Base-by-base conservation (phyloP, 1,140 invertebrate species). In the Euschistus heros region DNA sequence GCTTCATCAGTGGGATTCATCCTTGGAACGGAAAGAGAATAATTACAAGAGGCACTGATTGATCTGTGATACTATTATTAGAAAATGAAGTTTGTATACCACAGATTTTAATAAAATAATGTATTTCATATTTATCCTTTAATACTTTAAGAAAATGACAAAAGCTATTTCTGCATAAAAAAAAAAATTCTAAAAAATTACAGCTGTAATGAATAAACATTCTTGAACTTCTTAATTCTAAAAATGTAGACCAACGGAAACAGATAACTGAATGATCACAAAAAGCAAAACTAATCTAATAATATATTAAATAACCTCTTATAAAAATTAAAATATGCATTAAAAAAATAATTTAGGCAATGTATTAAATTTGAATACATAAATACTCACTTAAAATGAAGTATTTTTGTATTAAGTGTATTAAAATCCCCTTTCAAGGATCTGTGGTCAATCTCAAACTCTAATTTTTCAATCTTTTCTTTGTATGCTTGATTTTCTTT, bases 1-100 rank as follows among this genome's bases (percentile, higher is more conserved):
- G 86, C 87, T 61, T 84, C 76, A 0, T 83, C 77, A 2, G 87
- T 79, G 0, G 92, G 92, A 78, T 95, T 94, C 64, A 85, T 82
- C 54, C 74, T 91, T 82, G 55, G 88, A 26, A 24, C 10, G 8
- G 33, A 37, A 37, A 37, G 8, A 8, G 8, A 30, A 30, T 30
- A 3, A 30, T 30, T 5, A 30, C 3, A 30, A 30, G 8, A 30
- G 8, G 30, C 8, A 30, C 30, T 30, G 8, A 8, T 30, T 5
- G 8, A 5, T 5, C 3, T 30, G 8, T 30, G 30, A 30, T 30
- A 30, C 8, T 30, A 30, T 30, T 30, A 5, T 30, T 30, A 30
- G 3, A n/a, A n/a, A n/a, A n/a, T n/a, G n/a, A n/a, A n/a, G n/a
- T n/a, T n/a, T n/a, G n/a, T n/a, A n/a, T n/a, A n/a, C n/a, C n/a